Conservation (phyloP, 2,113 vertebrate genomes). For the Nothobranchius furzeri region DNA sequence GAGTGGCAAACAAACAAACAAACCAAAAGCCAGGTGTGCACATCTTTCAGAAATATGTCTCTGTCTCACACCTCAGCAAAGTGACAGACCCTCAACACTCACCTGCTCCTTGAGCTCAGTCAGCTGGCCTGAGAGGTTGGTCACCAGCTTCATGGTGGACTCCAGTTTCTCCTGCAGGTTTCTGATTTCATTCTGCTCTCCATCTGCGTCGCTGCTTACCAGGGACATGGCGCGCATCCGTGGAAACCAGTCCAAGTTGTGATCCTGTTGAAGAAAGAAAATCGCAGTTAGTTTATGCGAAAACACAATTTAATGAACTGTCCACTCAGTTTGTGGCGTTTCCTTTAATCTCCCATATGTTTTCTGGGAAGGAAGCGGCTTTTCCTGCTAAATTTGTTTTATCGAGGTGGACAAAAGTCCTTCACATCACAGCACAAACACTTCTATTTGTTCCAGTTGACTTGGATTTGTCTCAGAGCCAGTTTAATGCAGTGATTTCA, state of each 20-base stretch:
- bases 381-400: not conserved
- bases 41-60: not conserved
- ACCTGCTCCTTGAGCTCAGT: constrained; percentile 98
- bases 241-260: constrained; percentile 98
- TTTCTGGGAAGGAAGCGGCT: not conserved
- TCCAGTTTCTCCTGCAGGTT: constrained; percentile 97
- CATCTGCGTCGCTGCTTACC: constrained; percentile 95
- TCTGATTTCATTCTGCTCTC: constrained; percentile 97
- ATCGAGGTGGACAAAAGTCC: not conserved
- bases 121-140: constrained; percentile 93
- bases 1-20: constrained; percentile 33
- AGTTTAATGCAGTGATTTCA: constrained; percentile 44
- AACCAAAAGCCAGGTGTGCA: constrained; percentile 16
- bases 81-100: constrained; percentile 23
- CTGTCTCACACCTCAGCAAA: not conserved
- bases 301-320: not conserved
- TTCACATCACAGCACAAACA: not conserved
- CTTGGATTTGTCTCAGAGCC: constrained; percentile 16
- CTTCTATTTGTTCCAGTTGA: constrained; percentile 2
- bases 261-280: constrained; percentile 80
- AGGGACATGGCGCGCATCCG: constrained; percentile 98
- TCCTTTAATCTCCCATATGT: not conserved
- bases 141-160: constrained; percentile 96
- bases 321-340: not conserved
- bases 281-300: not conserved